Evolutionary conservation across 2,113 vertebrate species (phyloP).

Genomic region (Notothenia coriiceps): DNA sequence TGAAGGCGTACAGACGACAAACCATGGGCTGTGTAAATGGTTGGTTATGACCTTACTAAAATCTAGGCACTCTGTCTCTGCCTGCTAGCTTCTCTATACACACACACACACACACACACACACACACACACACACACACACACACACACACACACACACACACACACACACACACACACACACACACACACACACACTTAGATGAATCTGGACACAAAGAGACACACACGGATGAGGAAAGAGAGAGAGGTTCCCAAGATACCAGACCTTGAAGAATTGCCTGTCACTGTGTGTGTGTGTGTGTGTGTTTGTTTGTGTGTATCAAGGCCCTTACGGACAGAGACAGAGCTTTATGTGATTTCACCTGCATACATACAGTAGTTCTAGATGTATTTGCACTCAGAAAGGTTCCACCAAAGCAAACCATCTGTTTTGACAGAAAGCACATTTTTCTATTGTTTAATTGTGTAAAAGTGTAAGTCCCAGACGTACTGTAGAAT

Average conservation of each 20-base stretch:
- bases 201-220: not conserved
- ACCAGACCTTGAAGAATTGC: constrained; percentile 61
- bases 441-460: not conserved
- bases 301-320: not conserved
- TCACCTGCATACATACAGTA: constrained; percentile 16
- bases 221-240: constrained; percentile 20
- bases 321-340: constrained; percentile 41
- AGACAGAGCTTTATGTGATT: constrained; percentile 35
- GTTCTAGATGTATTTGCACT: constrained; percentile 19
- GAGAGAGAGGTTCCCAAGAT: constrained; percentile 49
- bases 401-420: constrained; percentile 13
- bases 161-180: constrained; percentile 22
- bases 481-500: constrained; percentile 3
- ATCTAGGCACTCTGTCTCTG: constrained; percentile 46
- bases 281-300: constrained; percentile 41
- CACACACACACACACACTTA: not conserved
- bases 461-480: constrained; percentile 2
- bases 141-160: constrained; percentile 3
- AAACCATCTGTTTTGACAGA: constrained; percentile 26
- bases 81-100: constrained; percentile 27
- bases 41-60: constrained; percentile 61
- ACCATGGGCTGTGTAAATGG: constrained; percentile 50
- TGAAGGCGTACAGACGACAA: constrained; percentile 12
- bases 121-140: constrained; percentile 1
- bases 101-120: constrained; percentile 8